Evolutionary conservation across 2,797 vertebrate species (phyloP), one percentile per base, ranked within the genome.

Genomic region (Urosaurus nigricauda): DNA sequence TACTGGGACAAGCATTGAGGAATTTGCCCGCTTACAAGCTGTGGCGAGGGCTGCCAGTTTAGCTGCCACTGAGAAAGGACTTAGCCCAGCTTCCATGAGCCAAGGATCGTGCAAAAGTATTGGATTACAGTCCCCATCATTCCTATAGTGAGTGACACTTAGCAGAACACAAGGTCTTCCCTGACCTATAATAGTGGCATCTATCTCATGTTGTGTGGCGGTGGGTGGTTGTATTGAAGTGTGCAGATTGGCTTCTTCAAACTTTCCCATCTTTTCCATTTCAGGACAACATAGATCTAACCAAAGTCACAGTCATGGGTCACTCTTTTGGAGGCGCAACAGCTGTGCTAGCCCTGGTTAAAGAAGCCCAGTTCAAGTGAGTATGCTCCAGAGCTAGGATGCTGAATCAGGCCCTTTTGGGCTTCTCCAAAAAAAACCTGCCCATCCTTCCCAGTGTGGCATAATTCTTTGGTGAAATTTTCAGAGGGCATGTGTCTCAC

Each of bases 241-340:
- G 58, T 79, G 85, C 60, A n/a, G 78, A 29, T 40, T 19, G 51
- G 6, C 40, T 51, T 87, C 91, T 85, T 82, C 74, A 79, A 71
- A 24, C 26, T 4, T 88, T 85, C 84, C 71, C 68, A 70, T 5
- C 79, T 81, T 65, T 56, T 87, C 60, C 2, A 3, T 82, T 82
- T 79, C 94, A 98, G 97, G 96, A 65, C 83, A 91, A 84, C 75
- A 24, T 97, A 0, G 95, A 98, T 63, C 35, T 95, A 92, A 92
- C 43, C 91, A 95, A 89, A 4, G 95, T 93, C 0, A 94, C 96
- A 0, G 82, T 97, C 85, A 96, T 98, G 96, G 97, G 97, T 37
- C 97, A 98, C 21, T 97, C 97, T 1, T 97, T 98, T 0, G 97
- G 97, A 1, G 97, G 97, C 7, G 92, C 95, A 24, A 97, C 97